Percentiles rank a stretch among this genome's conserved stretches.
Conservation (phyloP, 2,797 vertebrate species). For the Arnoldichthys spilopterus region DNA sequence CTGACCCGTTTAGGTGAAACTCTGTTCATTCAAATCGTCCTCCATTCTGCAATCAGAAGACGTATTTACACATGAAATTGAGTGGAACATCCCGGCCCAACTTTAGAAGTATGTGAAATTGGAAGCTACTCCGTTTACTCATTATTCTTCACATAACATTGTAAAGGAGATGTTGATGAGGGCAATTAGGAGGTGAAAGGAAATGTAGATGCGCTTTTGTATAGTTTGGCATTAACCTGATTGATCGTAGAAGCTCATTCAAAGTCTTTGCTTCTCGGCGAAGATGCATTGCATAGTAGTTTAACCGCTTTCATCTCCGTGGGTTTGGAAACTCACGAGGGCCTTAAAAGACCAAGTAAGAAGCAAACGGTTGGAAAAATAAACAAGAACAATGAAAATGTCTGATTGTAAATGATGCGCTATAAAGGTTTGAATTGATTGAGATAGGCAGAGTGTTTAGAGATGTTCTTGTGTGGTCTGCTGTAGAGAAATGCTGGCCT, state of each 20-base stretch:
- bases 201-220: constrained; percentile 34
- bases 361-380: constrained; percentile 37
- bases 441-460: constrained; percentile 30
- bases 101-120: constrained; percentile 44
- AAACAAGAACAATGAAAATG: constrained; percentile 33
- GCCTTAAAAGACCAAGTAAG: constrained; percentile 25
- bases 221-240: constrained; percentile 31
- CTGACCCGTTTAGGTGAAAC: constrained; percentile 45
- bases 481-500: constrained; percentile 32
- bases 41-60: constrained; percentile 51
- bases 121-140: constrained; percentile 15
- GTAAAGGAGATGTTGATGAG: constrained; percentile 45
- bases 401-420: constrained; percentile 44
- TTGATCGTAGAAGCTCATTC: constrained; percentile 30
- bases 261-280: not conserved
- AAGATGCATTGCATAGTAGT: not conserved
- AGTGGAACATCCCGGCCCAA: constrained; percentile 42
- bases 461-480: constrained; percentile 25
- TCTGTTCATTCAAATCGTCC: constrained; percentile 19
- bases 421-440: constrained; percentile 25
- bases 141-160: constrained; percentile 44
- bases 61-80: constrained; percentile 46
- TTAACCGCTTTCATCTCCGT: constrained; percentile 19
- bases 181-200: constrained; percentile 51
- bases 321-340: constrained; percentile 18